Percentiles rank a stretch among this genome's conserved stretches.
Conservation (phyloP, 2,113 vertebrate genomes). For the Thermophis baileyi region DNA sequence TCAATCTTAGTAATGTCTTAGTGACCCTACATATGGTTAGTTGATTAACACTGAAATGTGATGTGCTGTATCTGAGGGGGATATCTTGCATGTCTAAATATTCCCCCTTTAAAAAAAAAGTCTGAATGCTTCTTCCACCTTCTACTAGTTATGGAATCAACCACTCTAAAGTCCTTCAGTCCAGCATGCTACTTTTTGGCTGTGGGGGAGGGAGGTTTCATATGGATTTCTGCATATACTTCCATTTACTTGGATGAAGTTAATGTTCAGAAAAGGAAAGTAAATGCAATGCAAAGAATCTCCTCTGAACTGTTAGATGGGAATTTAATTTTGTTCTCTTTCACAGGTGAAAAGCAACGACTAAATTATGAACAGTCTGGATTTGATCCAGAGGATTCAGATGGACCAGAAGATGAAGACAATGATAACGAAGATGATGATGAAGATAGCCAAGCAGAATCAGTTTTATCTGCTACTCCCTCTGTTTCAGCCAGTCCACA, state of each 20-base stretch:
- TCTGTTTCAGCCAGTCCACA: conserved; percentile 92
- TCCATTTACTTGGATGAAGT: background rate
- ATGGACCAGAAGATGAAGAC: conserved; percentile 89
- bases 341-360: conserved; percentile 84
- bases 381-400: conserved; percentile 91
- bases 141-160: background rate
- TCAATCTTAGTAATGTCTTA: background rate
- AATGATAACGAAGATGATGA: conserved; percentile 94
- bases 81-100: background rate
- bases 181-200: background rate
- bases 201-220: background rate
- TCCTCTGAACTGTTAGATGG: background rate
- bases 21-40: background rate
- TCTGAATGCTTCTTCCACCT: background rate
- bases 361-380: conserved; percentile 79
- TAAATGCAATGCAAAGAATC: background rate
- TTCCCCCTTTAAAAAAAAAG: background rate
- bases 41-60: background rate
- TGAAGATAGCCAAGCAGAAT: conserved; percentile 96
- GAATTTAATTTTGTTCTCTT: conserved; percentile 10
- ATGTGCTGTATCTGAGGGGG: background rate
- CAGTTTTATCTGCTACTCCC: conserved; percentile 88
- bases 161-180: background rate
- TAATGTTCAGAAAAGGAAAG: background rate
- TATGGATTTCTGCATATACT: background rate